Conservation (phyloP, 2,888 invertebrate genomes). For the Metalampra italica region DNA sequence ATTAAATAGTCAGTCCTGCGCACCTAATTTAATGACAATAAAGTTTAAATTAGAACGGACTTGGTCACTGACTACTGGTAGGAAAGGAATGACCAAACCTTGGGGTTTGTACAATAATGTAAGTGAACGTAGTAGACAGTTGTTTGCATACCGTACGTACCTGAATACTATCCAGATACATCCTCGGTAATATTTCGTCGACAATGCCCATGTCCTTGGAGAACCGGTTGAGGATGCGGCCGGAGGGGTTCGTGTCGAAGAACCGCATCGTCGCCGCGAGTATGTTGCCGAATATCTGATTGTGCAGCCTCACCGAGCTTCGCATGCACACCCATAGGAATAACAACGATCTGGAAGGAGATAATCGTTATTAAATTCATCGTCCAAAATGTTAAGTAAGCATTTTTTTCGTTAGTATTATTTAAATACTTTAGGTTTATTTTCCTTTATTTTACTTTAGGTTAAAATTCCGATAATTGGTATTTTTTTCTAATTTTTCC, state of each 20-base stretch:
- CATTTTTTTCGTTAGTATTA: no score
- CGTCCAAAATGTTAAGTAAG: neutral
- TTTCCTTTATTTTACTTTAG: no score
- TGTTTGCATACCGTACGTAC: conserved; percentile 25
- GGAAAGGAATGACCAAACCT: no score
- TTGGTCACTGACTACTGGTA: no score
- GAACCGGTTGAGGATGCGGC: conserved; percentile 89
- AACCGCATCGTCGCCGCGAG: conserved; percentile 88
- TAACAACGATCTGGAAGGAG: conserved; percentile 78
- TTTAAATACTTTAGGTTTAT: no score
- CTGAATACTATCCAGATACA: conserved; percentile 82
- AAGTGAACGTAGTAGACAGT: no score
- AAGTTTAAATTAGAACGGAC: no score
- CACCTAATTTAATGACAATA: no score
- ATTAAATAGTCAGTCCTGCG: no score
- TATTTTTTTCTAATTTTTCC: no score
- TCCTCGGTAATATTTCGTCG: conserved; percentile 84
- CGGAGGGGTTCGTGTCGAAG: conserved; percentile 91
- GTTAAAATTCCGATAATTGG: no score
- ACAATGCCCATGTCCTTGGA: conserved; percentile 91
- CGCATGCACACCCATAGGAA: conserved; percentile 87
- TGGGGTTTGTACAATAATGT: no score
- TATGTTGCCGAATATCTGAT: conserved; percentile 86
- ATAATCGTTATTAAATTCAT: neutral
- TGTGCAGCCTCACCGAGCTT: conserved; percentile 86